These are phyloP conservation scores for Pantherophis vulpinus DNA, from an alignment of 2,797 vertebrate species.

Conservation along the genomic window DNA sequence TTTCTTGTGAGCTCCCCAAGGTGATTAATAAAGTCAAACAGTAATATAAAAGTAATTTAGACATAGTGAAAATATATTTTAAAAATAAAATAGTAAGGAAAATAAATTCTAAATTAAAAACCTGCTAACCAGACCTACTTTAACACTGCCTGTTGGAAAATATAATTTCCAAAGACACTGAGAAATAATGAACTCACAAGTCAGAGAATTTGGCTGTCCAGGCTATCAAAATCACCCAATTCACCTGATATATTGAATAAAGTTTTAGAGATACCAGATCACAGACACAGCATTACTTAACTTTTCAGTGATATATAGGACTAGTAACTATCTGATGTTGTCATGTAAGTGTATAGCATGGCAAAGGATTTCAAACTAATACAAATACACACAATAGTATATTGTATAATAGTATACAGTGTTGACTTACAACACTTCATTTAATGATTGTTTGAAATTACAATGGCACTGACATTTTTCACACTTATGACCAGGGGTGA, in stretches of 20 bases:
- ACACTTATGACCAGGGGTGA: no score
- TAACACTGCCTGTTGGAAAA: neutral
- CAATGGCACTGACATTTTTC: no score
- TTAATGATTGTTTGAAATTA: no score
- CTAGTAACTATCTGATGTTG: neutral
- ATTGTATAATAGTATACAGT: no score
- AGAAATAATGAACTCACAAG: no score
- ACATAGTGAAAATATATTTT: neutral
- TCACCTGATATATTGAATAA: neutral
- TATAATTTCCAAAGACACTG: neutral
- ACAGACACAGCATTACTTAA: neutral
- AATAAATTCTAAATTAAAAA: neutral
- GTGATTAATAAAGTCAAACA: neutral
- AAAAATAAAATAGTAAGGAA: neutral
- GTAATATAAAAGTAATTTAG: neutral
- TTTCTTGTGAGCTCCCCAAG: neutral
- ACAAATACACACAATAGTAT: neutral
- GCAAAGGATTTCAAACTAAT: neutral
- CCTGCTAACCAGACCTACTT: neutral
- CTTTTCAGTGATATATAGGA: neutral
- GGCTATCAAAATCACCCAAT: neutral
- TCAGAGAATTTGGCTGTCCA: no score
- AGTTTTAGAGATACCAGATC: neutral
- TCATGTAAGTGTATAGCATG: neutral
- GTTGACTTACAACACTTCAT: no score